phyloP scores from a whole-genome alignment of 2,888 invertebrate genomes.

The Amphiduros pacificus region DNA sequence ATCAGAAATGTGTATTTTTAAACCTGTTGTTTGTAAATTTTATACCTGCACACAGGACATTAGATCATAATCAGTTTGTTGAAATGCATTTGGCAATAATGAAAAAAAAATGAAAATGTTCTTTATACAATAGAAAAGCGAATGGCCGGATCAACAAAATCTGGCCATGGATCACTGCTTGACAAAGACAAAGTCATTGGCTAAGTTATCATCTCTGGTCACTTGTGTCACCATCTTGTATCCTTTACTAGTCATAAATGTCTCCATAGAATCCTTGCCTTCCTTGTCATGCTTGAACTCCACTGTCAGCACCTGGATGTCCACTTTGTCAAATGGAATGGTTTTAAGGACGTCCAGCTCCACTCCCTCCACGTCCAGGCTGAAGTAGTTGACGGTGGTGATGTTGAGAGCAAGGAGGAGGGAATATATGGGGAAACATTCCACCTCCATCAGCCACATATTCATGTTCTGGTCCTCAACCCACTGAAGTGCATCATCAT shows the following conservation, averaged over 20 bases:
- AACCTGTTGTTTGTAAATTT: no score
- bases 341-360: constrained; percentile 7
- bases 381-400: constrained; percentile 7
- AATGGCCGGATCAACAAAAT: no score
- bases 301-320: constrained; percentile 11
- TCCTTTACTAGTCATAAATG: constrained; percentile 1
- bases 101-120: no score
- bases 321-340: constrained; percentile 5
- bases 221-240: background rate
- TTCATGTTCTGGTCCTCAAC: constrained; percentile 6
- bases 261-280: background rate
- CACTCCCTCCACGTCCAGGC: constrained; percentile 14
- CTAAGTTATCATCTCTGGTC: background rate
- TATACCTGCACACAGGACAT: no score
- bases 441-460: constrained; percentile 10
- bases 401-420: constrained; percentile 2
- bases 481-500: constrained; percentile 6
- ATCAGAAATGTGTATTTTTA: no score
- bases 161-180: no score
- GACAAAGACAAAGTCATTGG: constrained; percentile 5
- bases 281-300: constrained; percentile 5
- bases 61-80: no score
- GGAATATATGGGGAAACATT: constrained; percentile 15
- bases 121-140: no score
- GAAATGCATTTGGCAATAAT: no score